Conservation (phyloP, 2,113 vertebrate genomes). For the Bubo bubo region DNA sequence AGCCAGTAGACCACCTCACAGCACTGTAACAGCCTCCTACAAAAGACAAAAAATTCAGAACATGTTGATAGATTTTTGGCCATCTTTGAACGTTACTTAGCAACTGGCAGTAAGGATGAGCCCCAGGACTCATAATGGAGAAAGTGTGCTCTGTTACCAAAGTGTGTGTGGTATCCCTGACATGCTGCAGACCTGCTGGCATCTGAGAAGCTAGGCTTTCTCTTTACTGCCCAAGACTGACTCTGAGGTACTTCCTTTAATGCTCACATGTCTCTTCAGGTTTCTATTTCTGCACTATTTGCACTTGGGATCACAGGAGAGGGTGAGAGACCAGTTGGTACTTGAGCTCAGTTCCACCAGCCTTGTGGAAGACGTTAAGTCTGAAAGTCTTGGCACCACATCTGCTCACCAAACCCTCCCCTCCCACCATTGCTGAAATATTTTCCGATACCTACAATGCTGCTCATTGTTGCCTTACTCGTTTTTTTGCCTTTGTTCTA, state of each 20-base stretch:
- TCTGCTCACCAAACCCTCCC: not conserved
- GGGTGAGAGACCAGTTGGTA: not conserved
- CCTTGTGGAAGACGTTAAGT: not conserved
- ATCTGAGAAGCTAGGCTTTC: not conserved
- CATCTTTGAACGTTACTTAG: not conserved
- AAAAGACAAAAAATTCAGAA: not conserved
- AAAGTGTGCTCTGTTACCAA: not conserved
- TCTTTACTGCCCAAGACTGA: not conserved
- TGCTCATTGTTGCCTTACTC: not conserved
- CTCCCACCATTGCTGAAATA: not conserved
- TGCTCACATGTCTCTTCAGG: not conserved
- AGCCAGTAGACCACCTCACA: not conserved
- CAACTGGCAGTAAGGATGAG: not conserved
- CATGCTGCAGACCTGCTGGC: not conserved
- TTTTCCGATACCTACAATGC: not conserved
- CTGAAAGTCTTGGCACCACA: not conserved
- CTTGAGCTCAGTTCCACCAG: not conserved
- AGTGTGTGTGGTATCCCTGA: not conserved
- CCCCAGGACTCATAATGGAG: not conserved
- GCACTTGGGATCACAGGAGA: not conserved
- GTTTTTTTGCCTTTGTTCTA: not conserved
- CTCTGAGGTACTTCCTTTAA: not conserved
- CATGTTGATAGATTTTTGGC: not conserved
- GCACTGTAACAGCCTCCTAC: not conserved
- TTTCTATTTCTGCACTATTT: not conserved